phyloP scores from a whole-genome alignment of 92 coral and sea anemone genomes.

The Micromussa lordhowensis region DNA sequence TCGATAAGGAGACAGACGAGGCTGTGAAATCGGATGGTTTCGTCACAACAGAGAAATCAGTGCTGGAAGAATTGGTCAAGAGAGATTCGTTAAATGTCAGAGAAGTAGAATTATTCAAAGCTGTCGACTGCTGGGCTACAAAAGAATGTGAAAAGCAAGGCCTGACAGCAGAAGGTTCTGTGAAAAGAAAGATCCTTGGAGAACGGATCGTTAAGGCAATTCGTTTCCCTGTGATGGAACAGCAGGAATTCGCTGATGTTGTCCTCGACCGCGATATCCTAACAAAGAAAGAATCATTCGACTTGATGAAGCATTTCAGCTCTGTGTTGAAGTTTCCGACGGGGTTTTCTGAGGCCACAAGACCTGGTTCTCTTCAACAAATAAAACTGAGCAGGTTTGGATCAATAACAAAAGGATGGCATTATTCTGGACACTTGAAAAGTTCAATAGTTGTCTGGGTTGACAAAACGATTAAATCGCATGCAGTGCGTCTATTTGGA shows the following conservation, averaged over 20 bases:
- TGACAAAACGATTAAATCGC: too few species aligned
- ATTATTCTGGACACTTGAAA: too few species aligned
- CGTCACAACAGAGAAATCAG: slow-evolving; percentile 12
- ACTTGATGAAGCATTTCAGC: slow-evolving; percentile 15
- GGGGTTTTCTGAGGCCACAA: neutral
- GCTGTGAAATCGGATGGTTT: slow-evolving; percentile 59
- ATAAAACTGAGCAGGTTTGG: neutral
- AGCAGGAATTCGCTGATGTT: slow-evolving; percentile 33
- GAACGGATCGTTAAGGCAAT: slow-evolving; percentile 40
- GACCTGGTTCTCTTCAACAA: neutral
- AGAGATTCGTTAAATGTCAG: slow-evolving; percentile 21
- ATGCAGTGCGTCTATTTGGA: too few species aligned
- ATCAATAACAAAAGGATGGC: too few species aligned
- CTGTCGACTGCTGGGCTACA: slow-evolving; percentile 62
- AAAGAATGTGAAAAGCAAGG: slow-evolving; percentile 34
- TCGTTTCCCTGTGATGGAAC: slow-evolving; percentile 60
- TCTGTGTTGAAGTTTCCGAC: neutral
- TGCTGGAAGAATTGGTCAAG: slow-evolving; percentile 37
- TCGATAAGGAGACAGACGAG: slow-evolving; percentile 39
- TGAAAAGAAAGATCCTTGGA: slow-evolving; percentile 62
- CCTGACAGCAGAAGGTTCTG: slow-evolving; percentile 33
- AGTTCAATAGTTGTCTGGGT: too few species aligned
- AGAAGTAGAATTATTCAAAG: slow-evolving; percentile 66
- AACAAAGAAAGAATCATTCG: neutral
- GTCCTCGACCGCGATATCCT: slow-evolving; percentile 28